These are phyloP conservation scores for Acrobasis consociella DNA, from an alignment of 2,888 invertebrate genomes.

Conservation along the genomic window DNA sequence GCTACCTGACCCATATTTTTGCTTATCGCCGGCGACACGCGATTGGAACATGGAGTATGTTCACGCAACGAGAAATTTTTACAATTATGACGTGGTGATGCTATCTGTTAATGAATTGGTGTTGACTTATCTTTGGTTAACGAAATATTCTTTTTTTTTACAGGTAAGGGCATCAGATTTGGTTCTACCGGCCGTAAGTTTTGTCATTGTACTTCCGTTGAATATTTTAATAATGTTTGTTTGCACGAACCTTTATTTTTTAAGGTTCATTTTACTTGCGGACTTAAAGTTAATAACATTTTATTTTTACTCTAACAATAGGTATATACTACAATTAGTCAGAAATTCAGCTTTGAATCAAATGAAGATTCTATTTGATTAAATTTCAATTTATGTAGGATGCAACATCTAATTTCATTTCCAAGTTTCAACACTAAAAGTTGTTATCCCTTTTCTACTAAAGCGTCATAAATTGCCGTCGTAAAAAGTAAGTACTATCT, in stretches of 20 bases:
- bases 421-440: background rate
- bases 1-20: conserved; percentile 56
- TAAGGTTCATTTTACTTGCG: too few relatives aligned
- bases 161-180: conserved; percentile 9
- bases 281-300: too few relatives aligned
- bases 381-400: too few relatives aligned
- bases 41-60: conserved; percentile 44
- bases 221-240: background rate
- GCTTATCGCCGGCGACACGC: conserved; percentile 63
- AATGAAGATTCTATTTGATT: too few relatives aligned
- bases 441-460: background rate
- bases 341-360: too few relatives aligned
- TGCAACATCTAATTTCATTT: too few relatives aligned
- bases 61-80: conserved; percentile 35
- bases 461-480: background rate
- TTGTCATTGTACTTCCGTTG: background rate
- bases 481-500: background rate
- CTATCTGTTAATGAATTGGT: conserved; percentile 17
- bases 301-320: too few relatives aligned
- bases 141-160: conserved; percentile 6
- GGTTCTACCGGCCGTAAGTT: background rate
- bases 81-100: conserved; percentile 33
- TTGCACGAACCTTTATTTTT: background rate
- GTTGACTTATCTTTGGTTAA: conserved; percentile 15
- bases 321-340: too few relatives aligned